Base-by-base conservation (phyloP, 2,888 invertebrate species). In the Ommatoiulus sabulosus region DNA sequence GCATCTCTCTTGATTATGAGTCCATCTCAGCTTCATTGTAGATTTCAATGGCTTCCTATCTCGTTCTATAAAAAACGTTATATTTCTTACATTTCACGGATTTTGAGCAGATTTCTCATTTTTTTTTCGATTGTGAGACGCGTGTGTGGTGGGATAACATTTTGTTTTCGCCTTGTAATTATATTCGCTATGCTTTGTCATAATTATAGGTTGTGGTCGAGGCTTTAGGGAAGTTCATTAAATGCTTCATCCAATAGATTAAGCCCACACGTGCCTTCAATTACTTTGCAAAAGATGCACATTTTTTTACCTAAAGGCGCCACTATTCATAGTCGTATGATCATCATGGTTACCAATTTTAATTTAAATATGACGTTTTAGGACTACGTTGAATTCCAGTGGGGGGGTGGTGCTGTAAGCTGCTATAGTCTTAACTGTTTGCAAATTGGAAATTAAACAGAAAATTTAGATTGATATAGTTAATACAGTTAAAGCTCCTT, bases 121-220 rank as follows among this genome's bases (percentile, higher is more conserved):
- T 63, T 57, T 57, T 57, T 57, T 57, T 1, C 12, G 57, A 57
- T 63, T 63, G 15, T n/a, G 8, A 72, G 72, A 72, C 72, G 10
- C 72, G 72, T 72, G 72, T 72, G 72, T 24, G 24, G n/a, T 72
- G 72, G 72, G 72, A 72, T 72, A 24, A 24, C 72, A 72, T 24
- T 63, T 72, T 7, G 24, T 72, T n/a, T 72, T 72, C 24, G 20
- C 24, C 72, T 24, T 72, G 72, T 72, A 72, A 72, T 72, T 72
- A 72, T 72, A n/a, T 8, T 24, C 20, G 72, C 24, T 7, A 72
- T 72, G 24, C 20, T n/a, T 24, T 72, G 24, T 20, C 72, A 72
- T 72, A 72, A 72, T 72, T 72, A 72, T 24, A 72, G 72, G 72
- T 72, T 72, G 72, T 8, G 72, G 72, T 72, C 10, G 20, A 72